Conservation (phyloP, 2,888 invertebrate species). For the Synergus laeviventris region DNA sequence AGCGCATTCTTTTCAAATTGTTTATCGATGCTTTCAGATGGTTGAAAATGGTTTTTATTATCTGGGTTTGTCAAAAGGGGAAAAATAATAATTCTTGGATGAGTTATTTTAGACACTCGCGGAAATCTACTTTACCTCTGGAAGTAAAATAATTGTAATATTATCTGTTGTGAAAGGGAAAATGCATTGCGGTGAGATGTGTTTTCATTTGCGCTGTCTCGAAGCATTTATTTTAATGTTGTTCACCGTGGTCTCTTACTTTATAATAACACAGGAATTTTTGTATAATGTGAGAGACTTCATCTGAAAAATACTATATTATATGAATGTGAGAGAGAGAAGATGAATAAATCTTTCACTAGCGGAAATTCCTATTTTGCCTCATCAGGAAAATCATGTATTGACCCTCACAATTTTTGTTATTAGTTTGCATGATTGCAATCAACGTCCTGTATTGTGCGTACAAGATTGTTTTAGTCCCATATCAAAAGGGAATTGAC, state of each 20-base stretch:
- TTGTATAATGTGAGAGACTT: background rate
- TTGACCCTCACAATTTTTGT: background rate
- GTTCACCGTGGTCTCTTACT: background rate
- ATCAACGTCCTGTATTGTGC: background rate
- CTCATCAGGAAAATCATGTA: background rate
- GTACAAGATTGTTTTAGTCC: slow-evolving; percentile 20
- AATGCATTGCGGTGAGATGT: slow-evolving; percentile 6
- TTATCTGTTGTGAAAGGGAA: slow-evolving; percentile 5
- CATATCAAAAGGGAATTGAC: slow-evolving; percentile 12
- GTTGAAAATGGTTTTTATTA: background rate
- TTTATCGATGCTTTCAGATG: background rate
- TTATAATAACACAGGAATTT: background rate
- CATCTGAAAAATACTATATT: background rate
- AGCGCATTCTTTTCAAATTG: background rate
- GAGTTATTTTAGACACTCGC: background rate
- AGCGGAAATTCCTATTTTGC: background rate
- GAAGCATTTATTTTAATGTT: background rate
- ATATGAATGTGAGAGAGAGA: background rate
- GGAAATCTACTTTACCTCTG: background rate
- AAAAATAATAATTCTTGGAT: background rate
- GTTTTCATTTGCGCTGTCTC: slow-evolving; percentile 16
- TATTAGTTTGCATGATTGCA: background rate
- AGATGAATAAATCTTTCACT: background rate
- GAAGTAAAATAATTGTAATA: background rate
- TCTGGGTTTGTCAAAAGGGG: background rate